A percentile compares a stretch with the other conserved stretches of the same genome.
Evolutionary conservation across 2,797 vertebrate species (phyloP).

Genomic region (Tragelaphus oryx): DNA sequence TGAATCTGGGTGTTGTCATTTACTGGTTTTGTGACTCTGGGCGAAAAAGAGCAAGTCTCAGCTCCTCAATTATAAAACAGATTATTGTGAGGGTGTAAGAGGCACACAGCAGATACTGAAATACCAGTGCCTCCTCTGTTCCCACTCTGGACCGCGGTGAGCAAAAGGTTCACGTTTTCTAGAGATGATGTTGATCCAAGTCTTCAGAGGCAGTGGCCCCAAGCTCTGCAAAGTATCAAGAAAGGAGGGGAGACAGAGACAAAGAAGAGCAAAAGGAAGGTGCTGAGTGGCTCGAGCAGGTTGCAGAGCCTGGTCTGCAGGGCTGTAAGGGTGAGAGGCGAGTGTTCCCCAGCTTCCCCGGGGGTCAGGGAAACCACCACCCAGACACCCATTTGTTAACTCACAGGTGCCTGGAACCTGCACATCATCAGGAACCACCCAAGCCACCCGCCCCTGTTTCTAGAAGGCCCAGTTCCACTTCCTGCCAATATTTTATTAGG

Average conservation of each 20-base stretch:
- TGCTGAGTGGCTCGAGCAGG: not conserved
- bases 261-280: not conserved
- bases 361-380: not conserved
- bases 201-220: not conserved
- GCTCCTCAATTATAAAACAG: not conserved
- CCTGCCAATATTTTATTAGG: not conserved
- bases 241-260: not conserved
- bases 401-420: not conserved
- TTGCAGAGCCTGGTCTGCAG: too few species aligned
- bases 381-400: not conserved
- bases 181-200: not conserved
- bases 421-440: not conserved
- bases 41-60: not conserved
- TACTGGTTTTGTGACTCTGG: not conserved
- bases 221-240: not conserved
- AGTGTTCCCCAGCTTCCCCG: not conserved
- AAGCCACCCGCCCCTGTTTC: not conserved
- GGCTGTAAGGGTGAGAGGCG: not conserved
- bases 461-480: not conserved
- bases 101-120: not conserved
- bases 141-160: not conserved
- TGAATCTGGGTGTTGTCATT: not conserved
- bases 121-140: not conserved
- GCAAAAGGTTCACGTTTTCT: not conserved
- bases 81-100: not conserved